Conservation (phyloP, 2,113 vertebrate genomes). For the Cichladusa arquata region DNA sequence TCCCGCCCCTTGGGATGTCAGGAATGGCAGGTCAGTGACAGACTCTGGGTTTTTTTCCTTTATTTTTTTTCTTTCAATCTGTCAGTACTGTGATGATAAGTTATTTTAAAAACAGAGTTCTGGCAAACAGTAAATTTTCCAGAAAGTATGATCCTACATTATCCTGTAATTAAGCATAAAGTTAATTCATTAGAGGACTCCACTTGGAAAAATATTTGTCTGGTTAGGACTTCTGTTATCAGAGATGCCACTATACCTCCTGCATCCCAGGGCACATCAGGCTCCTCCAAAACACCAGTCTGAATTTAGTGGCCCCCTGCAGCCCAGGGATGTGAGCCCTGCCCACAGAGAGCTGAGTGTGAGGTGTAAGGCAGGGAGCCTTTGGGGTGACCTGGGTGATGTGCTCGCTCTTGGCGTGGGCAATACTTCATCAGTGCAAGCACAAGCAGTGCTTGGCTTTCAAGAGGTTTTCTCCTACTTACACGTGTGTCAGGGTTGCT, state of each 20-base stretch:
- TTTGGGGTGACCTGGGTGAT: accelerated
- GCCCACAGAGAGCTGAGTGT: neutral
- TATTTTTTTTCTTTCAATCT: neutral
- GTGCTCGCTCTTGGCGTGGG: accelerated
- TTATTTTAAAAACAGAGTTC: neutral
- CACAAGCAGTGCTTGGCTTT: neutral
- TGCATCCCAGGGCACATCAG: neutral
- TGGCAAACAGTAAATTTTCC: neutral
- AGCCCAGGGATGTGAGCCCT: neutral
- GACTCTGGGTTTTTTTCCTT: accelerated
- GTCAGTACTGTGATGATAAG: neutral
- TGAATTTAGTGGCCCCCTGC: neutral
- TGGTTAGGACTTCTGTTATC: neutral
- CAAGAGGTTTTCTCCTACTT: neutral
- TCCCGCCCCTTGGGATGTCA: neutral
- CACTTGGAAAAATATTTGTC: neutral
- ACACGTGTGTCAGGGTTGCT: accelerated
- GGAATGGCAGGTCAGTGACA: neutral
- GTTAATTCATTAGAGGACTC: neutral
- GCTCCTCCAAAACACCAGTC: neutral
- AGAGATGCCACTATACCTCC: neutral
- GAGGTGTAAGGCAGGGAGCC: neutral
- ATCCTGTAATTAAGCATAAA: neutral
- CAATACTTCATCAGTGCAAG: neutral
- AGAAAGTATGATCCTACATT: neutral